These are phyloP conservation scores for Eristalis arbustorum DNA, from an alignment of 2,888 invertebrate species.

Conservation along the genomic window DNA sequence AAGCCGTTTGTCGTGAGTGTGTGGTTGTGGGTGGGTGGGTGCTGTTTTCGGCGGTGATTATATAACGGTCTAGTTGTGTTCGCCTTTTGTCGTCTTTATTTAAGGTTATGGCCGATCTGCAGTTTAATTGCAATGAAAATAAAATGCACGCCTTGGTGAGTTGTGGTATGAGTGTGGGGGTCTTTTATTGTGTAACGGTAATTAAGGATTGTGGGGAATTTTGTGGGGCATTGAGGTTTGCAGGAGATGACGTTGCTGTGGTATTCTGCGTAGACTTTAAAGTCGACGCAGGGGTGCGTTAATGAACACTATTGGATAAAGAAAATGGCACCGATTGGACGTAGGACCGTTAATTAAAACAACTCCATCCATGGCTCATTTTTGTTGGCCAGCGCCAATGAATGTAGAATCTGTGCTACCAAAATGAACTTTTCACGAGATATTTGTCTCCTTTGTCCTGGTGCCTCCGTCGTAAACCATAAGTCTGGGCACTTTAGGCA, in stretches of 20 bases:
- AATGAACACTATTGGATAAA: not conserved
- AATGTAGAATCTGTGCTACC: too few species aligned
- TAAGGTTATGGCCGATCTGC: not conserved
- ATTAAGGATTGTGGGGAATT: not conserved
- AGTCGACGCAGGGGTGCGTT: not conserved
- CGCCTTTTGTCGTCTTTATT: not conserved
- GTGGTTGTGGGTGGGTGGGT: too few species aligned
- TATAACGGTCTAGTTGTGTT: not conserved
- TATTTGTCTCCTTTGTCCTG: too few species aligned
- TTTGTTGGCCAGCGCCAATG: too few species aligned
- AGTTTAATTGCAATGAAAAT: not conserved
- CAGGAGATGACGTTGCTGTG: not conserved
- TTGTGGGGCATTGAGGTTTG: not conserved
- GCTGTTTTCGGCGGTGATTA: not conserved
- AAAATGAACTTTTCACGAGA: too few species aligned
- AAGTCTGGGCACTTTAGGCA: too few species aligned
- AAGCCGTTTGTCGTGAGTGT: not conserved
- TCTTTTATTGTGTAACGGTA: not conserved
- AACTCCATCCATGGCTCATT: too few species aligned
- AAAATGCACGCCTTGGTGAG: slow-evolving; percentile 33
- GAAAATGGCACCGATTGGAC: not conserved
- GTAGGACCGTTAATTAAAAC: too few species aligned
- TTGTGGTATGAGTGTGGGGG: not conserved
- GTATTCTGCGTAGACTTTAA: not conserved
- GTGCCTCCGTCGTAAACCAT: too few species aligned